Percentiles rank a stretch among this genome's conserved stretches.
Conservation (phyloP, 2,888 invertebrate species). For the Conchocele bisecta region DNA sequence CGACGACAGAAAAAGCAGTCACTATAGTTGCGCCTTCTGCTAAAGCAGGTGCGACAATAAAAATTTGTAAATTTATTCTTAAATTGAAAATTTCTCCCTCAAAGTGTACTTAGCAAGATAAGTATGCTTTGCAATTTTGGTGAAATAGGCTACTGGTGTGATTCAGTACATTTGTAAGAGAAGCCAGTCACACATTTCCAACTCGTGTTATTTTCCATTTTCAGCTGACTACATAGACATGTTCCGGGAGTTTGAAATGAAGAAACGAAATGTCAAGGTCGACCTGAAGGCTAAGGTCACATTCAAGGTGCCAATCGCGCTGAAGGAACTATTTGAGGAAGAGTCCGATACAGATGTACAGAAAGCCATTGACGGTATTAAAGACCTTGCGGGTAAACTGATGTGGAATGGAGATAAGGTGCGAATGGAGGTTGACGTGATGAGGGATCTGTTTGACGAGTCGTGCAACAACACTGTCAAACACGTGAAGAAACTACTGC, state of each 20-base stretch:
- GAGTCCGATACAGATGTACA: too few relatives aligned
- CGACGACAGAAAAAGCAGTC: too few relatives aligned
- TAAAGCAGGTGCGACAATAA: too few relatives aligned
- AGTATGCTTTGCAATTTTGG: too few relatives aligned
- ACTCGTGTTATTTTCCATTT: too few relatives aligned
- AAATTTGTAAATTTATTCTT: too few relatives aligned
- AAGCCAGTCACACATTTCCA: too few relatives aligned
- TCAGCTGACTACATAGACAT: conserved; percentile 55
- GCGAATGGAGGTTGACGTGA: conserved; percentile 45
- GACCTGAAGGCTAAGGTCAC: conserved; percentile 45
- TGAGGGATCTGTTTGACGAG: conserved; percentile 47
- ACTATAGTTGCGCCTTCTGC: too few relatives aligned
- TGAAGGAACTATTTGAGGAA: conserved; percentile 34
- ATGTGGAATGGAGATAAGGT: conserved; percentile 49
- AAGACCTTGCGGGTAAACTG: conserved; percentile 42
- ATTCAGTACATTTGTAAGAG: too few relatives aligned
- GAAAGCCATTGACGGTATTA: conserved; percentile 5
- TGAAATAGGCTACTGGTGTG: too few relatives aligned
- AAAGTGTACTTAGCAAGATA: too few relatives aligned
- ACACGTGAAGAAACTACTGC: conserved; percentile 49
- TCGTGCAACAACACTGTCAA: conserved; percentile 44
- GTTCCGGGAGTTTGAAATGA: conserved; percentile 61
- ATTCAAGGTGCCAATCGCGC: conserved; percentile 47
- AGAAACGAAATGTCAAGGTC: conserved; percentile 54
- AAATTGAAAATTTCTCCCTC: too few relatives aligned